Percentiles rank a stretch among this genome's conserved stretches.
Evolutionary conservation across 2,888 invertebrate genomes (phyloP).

Genomic region (Caenorhabditis imperialis): DNA sequence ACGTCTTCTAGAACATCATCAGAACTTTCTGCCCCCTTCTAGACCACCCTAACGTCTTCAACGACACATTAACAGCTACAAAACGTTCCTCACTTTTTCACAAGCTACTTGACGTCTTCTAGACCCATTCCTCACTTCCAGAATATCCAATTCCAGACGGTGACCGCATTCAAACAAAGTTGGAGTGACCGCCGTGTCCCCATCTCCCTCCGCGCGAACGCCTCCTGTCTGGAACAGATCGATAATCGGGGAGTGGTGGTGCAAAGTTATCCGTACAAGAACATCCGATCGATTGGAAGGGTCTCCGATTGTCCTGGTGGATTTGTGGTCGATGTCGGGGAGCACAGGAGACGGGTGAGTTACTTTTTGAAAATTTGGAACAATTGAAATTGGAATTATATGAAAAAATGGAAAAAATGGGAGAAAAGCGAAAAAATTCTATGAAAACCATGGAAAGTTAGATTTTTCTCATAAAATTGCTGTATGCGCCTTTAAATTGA

Average conservation of each 20-base stretch:
- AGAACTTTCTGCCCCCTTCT: too few relatives aligned
- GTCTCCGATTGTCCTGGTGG: conserved; percentile 90
- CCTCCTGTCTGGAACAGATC: conserved; percentile 89
- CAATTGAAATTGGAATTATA: background rate
- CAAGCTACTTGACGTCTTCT: too few relatives aligned
- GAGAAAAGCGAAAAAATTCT: background rate
- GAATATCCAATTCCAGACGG: conserved; percentile 32
- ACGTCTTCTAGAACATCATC: too few relatives aligned
- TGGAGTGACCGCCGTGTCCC: conserved; percentile 95
- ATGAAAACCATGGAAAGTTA: too few relatives aligned
- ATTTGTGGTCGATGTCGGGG: conserved; percentile 91
- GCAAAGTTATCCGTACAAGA: conserved; percentile 61
- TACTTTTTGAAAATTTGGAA: conserved; percentile 31
- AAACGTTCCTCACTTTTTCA: too few relatives aligned
- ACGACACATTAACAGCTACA: too few relatives aligned
- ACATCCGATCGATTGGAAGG: conserved; percentile 63
- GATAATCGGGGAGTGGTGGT: conserved; percentile 60
- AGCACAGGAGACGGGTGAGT: conserved; percentile 87
- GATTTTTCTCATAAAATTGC: too few relatives aligned
- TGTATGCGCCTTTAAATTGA: too few relatives aligned
- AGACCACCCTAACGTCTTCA: too few relatives aligned
- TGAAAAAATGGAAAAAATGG: background rate
- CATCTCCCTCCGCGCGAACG: conserved; percentile 91
- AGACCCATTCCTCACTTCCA: too few relatives aligned
- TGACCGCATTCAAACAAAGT: conserved; percentile 89